Percentiles rank a stretch among this genome's conserved stretches.
phyloP scores from a whole-genome alignment of 1,140 invertebrate species.

The Brachionus calyciflorus region DNA sequence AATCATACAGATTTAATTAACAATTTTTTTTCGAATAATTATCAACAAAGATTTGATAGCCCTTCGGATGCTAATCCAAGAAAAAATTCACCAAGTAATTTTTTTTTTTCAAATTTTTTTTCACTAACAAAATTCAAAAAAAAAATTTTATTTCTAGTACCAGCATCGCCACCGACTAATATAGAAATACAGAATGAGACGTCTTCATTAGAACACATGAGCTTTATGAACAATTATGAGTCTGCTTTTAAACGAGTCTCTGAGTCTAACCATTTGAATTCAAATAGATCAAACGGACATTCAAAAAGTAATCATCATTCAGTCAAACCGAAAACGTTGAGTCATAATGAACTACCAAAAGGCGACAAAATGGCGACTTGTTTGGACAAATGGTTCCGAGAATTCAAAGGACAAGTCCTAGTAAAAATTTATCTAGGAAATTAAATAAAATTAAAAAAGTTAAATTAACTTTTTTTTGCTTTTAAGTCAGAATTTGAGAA shows the following conservation, averaged over 20 bases:
- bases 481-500: constrained; percentile 24
- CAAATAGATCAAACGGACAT: background rate
- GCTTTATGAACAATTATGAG: constrained; percentile 6
- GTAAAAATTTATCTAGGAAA: background rate
- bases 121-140: background rate
- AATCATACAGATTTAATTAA: background rate
- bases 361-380: constrained; percentile 16
- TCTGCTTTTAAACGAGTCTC: background rate
- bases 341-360: background rate
- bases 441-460: background rate
- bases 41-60: background rate
- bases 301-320: background rate
- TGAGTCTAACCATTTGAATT: no score
- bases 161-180: constrained; percentile 33
- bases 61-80: background rate
- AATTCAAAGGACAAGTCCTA: constrained; percentile 37
- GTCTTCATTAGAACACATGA: constrained; percentile 14
- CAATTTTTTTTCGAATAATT: background rate
- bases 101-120: background rate
- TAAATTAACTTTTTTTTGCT: background rate
- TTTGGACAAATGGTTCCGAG: constrained; percentile 40
- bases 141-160: background rate
- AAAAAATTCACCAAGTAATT: constrained; percentile 33
- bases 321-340: background rate
- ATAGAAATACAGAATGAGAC: constrained; percentile 19